Conservation (phyloP, 2,113 vertebrate species). For the Otus sunia region DNA sequence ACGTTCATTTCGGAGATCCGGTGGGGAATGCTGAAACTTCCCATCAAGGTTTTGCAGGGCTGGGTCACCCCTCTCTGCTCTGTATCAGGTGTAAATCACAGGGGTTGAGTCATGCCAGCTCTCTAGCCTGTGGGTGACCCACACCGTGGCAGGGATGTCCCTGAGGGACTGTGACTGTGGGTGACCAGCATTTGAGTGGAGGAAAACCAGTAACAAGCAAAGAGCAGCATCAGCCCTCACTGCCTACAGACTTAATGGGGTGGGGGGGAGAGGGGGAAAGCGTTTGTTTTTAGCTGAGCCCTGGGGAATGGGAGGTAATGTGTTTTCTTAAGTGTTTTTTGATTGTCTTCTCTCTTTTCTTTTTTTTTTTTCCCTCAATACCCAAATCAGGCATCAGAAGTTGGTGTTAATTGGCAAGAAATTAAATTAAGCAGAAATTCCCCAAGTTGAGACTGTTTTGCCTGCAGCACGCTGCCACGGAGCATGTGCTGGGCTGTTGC, state of each 20-base stretch:
- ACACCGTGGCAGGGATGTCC: background rate
- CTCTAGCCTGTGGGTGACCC: background rate
- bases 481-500: background rate
- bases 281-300: background rate
- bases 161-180: background rate
- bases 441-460: background rate
- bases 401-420: background rate
- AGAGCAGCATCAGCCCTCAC: background rate
- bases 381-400: background rate
- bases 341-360: background rate
- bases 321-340: background rate
- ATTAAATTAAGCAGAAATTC: background rate
- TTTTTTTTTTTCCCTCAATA: background rate
- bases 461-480: background rate
- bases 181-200: background rate
- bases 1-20: background rate
- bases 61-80: rapidly evolving
- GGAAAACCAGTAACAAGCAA: background rate
- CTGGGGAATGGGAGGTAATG: background rate
- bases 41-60: background rate
- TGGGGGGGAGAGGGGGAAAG: too few relatives aligned
- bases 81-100: background rate
- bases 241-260: background rate
- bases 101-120: background rate
- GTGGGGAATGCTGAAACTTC: background rate